Percentiles rank a stretch among this genome's conserved stretches.
Evolutionary conservation across 2,888 invertebrate genomes (phyloP).

Genomic region (Lacanobia wlatinum): DNA sequence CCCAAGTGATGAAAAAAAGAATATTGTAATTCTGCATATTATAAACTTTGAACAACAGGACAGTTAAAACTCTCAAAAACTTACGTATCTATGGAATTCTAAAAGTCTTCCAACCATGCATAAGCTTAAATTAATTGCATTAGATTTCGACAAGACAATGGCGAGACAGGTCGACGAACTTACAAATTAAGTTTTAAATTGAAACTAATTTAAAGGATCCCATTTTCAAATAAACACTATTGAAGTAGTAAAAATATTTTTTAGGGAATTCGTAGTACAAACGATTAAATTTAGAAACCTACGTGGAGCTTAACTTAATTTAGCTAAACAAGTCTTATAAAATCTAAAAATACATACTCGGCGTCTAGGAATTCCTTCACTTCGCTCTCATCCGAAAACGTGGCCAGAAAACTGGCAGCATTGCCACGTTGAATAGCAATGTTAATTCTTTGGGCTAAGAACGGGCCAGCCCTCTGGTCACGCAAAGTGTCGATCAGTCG

Average conservation of each 20-base stretch:
- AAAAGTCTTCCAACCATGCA: conserved; percentile 38
- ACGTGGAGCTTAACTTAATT: no score
- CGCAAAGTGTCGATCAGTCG: no score
- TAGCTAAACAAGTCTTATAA: no score
- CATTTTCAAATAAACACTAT: conserved; percentile 2
- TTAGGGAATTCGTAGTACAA: neutral
- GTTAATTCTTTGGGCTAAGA: no score
- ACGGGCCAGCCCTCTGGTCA: no score
- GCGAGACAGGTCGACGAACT: conserved; percentile 30
- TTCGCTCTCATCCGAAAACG: no score
- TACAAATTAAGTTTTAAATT: conserved; percentile 23
- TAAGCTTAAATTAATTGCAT: conserved; percentile 11
- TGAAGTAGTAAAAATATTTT: neutral
- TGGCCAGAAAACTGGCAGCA: no score
- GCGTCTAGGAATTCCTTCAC: no score
- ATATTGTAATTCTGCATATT: no score
- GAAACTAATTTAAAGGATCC: neutral
- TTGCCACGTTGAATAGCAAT: no score
- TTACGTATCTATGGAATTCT: conserved; percentile 24
- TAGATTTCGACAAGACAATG: conserved; percentile 37
- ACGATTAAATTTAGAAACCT: no score
- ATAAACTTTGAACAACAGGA: neutral
- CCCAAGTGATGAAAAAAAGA: no score
- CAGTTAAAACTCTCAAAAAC: neutral
- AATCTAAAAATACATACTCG: neutral